Conservation (phyloP, 2,113 vertebrate species). For the Gambusia affinis region DNA sequence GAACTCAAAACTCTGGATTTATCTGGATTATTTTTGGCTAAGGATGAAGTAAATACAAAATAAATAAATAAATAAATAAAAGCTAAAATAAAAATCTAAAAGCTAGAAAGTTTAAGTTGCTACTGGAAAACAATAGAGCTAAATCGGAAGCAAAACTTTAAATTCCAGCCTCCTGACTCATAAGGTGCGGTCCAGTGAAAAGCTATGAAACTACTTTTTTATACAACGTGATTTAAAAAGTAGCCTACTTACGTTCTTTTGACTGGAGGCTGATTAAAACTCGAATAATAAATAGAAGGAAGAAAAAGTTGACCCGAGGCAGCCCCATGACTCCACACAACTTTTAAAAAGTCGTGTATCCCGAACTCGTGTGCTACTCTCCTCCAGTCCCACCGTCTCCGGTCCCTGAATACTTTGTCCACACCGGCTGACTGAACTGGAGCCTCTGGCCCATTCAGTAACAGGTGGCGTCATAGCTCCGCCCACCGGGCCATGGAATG, state of each 20-base stretch:
- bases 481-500: slow-evolving; percentile 73
- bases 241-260: slow-evolving; percentile 83
- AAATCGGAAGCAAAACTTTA: slow-evolving; percentile 3
- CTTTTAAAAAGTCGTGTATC: slow-evolving; percentile 24
- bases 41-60: neutral
- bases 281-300: slow-evolving; percentile 70
- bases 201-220: neutral
- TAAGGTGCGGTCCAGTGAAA: slow-evolving; percentile 22
- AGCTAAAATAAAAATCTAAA: neutral
- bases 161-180: slow-evolving; percentile 56
- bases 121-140: neutral
- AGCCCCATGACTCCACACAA: slow-evolving; percentile 70
- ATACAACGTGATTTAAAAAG: neutral
- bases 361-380: slow-evolving; percentile 6
- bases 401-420: slow-evolving; percentile 20
- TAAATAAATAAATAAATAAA: neutral
- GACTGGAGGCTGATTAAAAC: slow-evolving; percentile 70
- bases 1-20: neutral
- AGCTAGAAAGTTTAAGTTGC: neutral
- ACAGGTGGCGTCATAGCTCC: slow-evolving; percentile 72
- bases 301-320: slow-evolving; percentile 52
- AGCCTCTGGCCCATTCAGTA: slow-evolving; percentile 73
- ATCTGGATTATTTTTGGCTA: no score
- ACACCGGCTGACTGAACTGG: slow-evolving; percentile 20
- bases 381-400: slow-evolving; percentile 16